These are phyloP conservation scores for Agonum fuliginosum DNA, from an alignment of 2,888 invertebrate species.

Conservation along the genomic window DNA sequence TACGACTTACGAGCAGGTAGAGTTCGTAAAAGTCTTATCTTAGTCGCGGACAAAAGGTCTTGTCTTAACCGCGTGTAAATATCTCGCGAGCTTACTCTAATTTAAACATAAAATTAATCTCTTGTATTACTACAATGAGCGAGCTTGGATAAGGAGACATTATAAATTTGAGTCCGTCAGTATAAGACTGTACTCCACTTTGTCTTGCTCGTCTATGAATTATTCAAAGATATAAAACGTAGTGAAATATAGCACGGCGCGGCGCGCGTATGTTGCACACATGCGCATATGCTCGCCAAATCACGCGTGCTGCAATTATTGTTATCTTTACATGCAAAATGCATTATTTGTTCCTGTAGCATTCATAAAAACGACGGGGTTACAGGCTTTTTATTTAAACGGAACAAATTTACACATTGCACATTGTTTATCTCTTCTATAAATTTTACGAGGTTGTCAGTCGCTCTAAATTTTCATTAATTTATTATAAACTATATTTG, in stretches of 20 bases:
- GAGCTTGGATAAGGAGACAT: slow-evolving; percentile 47
- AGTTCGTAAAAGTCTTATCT: slow-evolving; percentile 30
- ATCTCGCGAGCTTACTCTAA: slow-evolving; percentile 41
- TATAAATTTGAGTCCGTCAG: slow-evolving; percentile 54
- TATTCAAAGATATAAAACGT: slow-evolving; percentile 53
- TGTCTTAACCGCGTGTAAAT: slow-evolving; percentile 33
- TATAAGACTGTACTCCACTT: slow-evolving; percentile 50
- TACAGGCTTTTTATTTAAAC: background rate
- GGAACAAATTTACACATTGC: background rate
- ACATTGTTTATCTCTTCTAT: background rate
- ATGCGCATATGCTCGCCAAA: slow-evolving; percentile 5
- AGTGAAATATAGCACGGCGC: slow-evolving; percentile 42
- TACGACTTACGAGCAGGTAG: slow-evolving; percentile 8
- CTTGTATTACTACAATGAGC: slow-evolving; percentile 47
- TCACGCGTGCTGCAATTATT: slow-evolving; percentile 24
- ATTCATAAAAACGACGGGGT: background rate
- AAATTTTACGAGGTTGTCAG: too few species aligned
- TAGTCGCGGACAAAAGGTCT: slow-evolving; percentile 14
- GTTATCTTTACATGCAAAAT: slow-evolving; percentile 8
- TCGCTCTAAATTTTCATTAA: too few species aligned
- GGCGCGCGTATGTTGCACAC: background rate
- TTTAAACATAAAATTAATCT: slow-evolving; percentile 55
- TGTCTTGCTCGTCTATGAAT: slow-evolving; percentile 54
- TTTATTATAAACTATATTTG: too few species aligned
- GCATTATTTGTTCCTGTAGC: slow-evolving; percentile 8